Evolutionary conservation across 2,113 vertebrate species (phyloP).

Genomic region (human): GRCh38 chr3:1947001-1947500

Average conservation of each 20-base stretch:
- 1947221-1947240: not conserved
- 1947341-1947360: slow-evolving; percentile 43
- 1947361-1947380: slow-evolving; percentile 15
- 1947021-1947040: not conserved
- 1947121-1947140: accelerated
- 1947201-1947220: not conserved
- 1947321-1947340: slow-evolving; percentile 39
- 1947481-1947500: not conserved
- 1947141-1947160: accelerated
- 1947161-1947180: not conserved
- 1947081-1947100: not conserved
- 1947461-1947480: not conserved
- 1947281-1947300: not conserved
- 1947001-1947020: not conserved
- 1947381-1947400: slow-evolving; percentile 35
- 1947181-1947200: not conserved
- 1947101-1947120: accelerated
- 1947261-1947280: not conserved
- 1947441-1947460: slow-evolving; percentile 56
- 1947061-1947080: not conserved
- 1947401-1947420: slow-evolving; percentile 51
- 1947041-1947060: not conserved
- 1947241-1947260: not conserved
- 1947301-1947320: slow-evolving; percentile 8
- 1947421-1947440: slow-evolving; percentile 53